Base-by-base conservation (phyloP, 2,797 vertebrate species). In the Cheirogaleus major region DNA sequence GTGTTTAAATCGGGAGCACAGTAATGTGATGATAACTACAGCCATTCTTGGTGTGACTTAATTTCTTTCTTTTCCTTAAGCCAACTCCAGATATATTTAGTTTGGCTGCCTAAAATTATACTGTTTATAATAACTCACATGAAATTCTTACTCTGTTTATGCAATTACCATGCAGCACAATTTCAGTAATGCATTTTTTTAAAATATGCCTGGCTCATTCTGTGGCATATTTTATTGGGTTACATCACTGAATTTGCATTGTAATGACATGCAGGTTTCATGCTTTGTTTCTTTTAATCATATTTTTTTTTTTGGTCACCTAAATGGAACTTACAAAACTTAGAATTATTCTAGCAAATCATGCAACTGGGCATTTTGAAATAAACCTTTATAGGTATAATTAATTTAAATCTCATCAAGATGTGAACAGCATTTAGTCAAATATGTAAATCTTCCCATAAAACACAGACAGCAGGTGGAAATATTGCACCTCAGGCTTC, bases 341-440 rank as follows among this genome's bases (percentile, higher is more conserved):
- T 93, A 69, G 17, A 92, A 90, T 88, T 82, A 38, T 85, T 92
- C 27, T 76, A 93, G 32, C 43, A 41, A 4, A 50, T 12, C 14
- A 48, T 35, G 38, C 38, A 93, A 83, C 5, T 23, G 20, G 61
- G 13, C 20, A 80, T 92, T 84, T 96, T 82, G 4, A 81, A 84
- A 83, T 86, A 91, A 91, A 32, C 0, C 22, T 78, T 83, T 69
- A 89, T 48, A 65, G 32, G 17, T 38, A 50, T 67, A 97, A 96
- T 93, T 95, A 95, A 96, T 96, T 97, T 94, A 91, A 88, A 92
- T 93, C 14, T 88, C 48, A 91, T 90, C 63, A 80, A 93, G 91
- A 93, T 85, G 61, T 82, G 50, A 97, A 79, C 2, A 63, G 20
- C 9, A 90, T 78, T 79, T 90, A 93, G 50, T 96, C 65, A 97